Evolutionary conservation across 2,797 vertebrate species (phyloP).

Genomic region (Gambelia wislizenii): DNA sequence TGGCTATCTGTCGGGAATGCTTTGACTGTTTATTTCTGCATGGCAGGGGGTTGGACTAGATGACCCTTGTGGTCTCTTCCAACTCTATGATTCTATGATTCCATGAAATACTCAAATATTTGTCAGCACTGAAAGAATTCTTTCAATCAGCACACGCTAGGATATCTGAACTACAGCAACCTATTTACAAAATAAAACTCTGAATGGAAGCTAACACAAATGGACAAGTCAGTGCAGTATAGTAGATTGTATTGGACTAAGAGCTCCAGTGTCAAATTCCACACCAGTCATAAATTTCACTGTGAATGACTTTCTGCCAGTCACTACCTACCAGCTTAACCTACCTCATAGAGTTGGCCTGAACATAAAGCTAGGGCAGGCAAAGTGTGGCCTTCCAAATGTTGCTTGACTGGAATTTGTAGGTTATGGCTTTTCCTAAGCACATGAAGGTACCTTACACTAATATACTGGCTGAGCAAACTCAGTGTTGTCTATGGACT

Average conservation of each 20-base stretch:
- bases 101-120: not conserved
- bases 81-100: no score
- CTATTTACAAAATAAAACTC: not conserved
- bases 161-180: not conserved
- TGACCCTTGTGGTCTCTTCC: no score
- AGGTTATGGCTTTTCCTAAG: not conserved
- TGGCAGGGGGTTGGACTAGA: no score
- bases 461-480: not conserved
- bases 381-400: not conserved
- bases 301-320: not conserved
- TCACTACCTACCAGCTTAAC: not conserved
- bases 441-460: not conserved
- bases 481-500: not conserved
- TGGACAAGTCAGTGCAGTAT: not conserved
- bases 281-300: not conserved
- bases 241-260: not conserved
- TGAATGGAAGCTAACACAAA: not conserved
- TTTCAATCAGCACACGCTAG: not conserved
- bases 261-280: not conserved
- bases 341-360: not conserved
- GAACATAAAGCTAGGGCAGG: not conserved
- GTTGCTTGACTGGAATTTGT: not conserved
- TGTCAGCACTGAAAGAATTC: no score
- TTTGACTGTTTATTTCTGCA: no score
- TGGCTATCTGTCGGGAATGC: no score